Base-by-base conservation (phyloP, 2,888 invertebrate genomes). In the Cheilosia vernalis region DNA sequence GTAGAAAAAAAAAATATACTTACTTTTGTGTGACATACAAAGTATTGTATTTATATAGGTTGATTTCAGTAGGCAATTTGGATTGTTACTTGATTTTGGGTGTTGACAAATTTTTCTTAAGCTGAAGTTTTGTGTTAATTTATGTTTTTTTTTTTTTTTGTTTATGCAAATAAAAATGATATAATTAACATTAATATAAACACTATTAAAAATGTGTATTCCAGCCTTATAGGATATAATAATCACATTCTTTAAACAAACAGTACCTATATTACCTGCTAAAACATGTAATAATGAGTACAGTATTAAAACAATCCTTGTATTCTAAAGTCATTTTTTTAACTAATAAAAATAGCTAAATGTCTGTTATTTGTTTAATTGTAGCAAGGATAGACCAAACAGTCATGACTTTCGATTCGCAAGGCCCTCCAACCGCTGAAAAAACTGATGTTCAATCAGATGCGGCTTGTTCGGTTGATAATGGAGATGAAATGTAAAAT, bases 391-490 rank as follows among this genome's bases (percentile, higher is more conserved):
- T 49, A 49, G 47, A 44, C 19, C 33, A 51, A 73, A 13, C 49
- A 27, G 61, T 69, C 33, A 92, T 92, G 92, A 92, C 91, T 88
- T 91, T 91, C 89, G 92, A 92, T 89, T 90, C 91, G 76, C 91
- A 91, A 87, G 90, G 91, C 79, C 89, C 89, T 87, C 89, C 89
- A 88, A 87, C 88, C 82, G 87, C 88, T 69, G 89, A 88, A 58
- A 80, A 76, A 84, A 87, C 80, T 44, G 88, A 87, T 58, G 78
- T 66, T 64, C 88, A 87, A 80, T 88, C 87, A 63, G 88, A 87
- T 85, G 88, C 81, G 67, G 87, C 82, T 74, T 87, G 64, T 2
- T 53, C 56, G n/a, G 82, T 64, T 4, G 67, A 86, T 13, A 74
- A 58, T 53, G 42, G 61, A 4, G 78, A 79, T 4, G 78, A 82